Evolutionary conservation across 2,113 vertebrate genomes (phyloP).

Genomic region (Prinia subflava): DNA sequence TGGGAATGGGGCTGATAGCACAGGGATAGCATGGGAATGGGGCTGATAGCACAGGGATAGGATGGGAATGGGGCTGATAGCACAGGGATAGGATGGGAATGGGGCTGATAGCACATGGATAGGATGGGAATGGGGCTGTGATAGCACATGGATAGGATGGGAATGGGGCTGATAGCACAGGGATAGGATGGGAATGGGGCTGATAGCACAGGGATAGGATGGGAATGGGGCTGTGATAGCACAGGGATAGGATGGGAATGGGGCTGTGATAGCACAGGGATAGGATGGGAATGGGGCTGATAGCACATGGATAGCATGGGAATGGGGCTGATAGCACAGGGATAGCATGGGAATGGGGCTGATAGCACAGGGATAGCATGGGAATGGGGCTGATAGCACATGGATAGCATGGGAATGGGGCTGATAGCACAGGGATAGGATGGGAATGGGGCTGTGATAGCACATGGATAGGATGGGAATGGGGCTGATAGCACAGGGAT

Average conservation of each 20-base stretch:
- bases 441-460: not conserved
- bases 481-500: not conserved
- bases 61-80: not conserved
- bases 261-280: not conserved
- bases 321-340: accelerated
- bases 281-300: not conserved
- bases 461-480: not conserved
- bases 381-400: not conserved
- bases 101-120: not conserved
- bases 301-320: accelerated
- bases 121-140: not conserved
- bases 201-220: accelerated
- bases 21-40: no score
- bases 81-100: no score
- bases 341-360: not conserved
- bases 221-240: not conserved
- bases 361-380: accelerated
- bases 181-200: no score
- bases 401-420: not conserved
- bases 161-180: not conserved
- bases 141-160: accelerated
- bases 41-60: not conserved
- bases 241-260: accelerated
- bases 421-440: accelerated
- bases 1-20: not conserved